These are phyloP conservation scores for Bucorvus abyssinicus DNA, from an alignment of 2,797 vertebrate species.

Conservation along the genomic window DNA sequence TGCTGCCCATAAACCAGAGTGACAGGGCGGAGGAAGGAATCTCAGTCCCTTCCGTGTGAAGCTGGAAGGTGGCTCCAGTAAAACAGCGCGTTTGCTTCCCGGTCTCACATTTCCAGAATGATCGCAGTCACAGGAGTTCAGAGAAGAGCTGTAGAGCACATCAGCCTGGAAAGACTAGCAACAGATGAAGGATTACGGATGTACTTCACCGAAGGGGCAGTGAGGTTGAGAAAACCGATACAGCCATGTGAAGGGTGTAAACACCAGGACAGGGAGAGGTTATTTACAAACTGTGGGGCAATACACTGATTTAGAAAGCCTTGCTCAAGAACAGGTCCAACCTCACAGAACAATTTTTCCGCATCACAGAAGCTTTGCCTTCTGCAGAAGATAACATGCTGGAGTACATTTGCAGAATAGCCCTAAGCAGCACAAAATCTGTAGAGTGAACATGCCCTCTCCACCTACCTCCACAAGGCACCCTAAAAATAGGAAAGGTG, in stretches of 20 bases:
- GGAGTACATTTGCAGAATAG: not conserved
- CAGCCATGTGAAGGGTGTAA: not conserved
- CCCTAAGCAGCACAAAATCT: not conserved
- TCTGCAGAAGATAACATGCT: not conserved
- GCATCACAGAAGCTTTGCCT: not conserved
- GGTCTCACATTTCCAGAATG: not conserved
- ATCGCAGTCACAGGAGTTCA: not conserved
- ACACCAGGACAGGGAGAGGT: not conserved
- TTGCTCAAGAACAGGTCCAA: not conserved
- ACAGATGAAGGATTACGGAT: not conserved
- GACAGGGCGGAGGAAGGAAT: not conserved
- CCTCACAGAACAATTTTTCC: not conserved
- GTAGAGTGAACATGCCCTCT: not conserved
- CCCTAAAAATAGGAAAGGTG: slow-evolving; percentile 52
- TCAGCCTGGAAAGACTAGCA: not conserved
- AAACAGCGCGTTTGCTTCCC: not conserved
- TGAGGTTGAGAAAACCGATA: not conserved
- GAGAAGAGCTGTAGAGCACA: not conserved
- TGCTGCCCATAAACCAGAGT: not conserved
- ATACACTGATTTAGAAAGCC: not conserved
- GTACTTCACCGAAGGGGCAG: not conserved
- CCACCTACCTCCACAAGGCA: not conserved
- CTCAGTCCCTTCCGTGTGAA: fast-evolving
- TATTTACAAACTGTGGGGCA: not conserved
- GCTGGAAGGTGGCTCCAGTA: not conserved